Conservation (phyloP, 1,140 invertebrate species). For the Drosophila kikkawai region DNA sequence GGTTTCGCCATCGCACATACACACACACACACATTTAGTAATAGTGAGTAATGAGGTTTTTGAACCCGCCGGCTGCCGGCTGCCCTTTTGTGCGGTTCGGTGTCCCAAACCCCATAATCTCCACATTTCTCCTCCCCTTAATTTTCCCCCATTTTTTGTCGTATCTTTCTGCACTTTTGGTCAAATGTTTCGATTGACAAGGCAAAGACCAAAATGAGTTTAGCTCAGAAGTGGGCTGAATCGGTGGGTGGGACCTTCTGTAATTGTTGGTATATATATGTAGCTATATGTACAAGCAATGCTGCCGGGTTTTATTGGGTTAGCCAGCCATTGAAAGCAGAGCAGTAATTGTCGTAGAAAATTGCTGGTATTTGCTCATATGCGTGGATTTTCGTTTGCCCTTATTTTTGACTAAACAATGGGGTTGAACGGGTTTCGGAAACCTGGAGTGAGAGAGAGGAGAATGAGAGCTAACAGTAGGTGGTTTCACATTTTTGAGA, state of each 20-base stretch:
- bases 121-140: slow-evolving; percentile 1
- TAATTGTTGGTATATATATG: slow-evolving; percentile 13
- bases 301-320: slow-evolving; percentile 27
- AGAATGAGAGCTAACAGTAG: neutral
- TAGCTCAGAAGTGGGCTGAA: slow-evolving; percentile 33
- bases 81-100: slow-evolving; percentile 23
- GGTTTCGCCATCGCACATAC: slow-evolving; percentile 33
- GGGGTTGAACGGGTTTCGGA: slow-evolving; percentile 7
- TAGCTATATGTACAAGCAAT: neutral
- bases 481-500: neutral
- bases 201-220: slow-evolving; percentile 51
- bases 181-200: slow-evolving; percentile 58
- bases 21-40: slow-evolving; percentile 29
- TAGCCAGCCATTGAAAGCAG: slow-evolving; percentile 54
- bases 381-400: slow-evolving; percentile 51
- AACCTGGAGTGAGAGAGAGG: neutral
- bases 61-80: slow-evolving; percentile 53
- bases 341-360: slow-evolving; percentile 42
- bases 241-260: slow-evolving; percentile 31
- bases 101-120: slow-evolving; percentile 30
- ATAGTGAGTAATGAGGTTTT: slow-evolving; percentile 67
- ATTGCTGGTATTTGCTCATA: slow-evolving; percentile 67
- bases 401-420: slow-evolving; percentile 45
- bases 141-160: neutral
- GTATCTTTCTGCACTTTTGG: slow-evolving; percentile 35